A percentile compares a stretch with the other conserved stretches of the same genome.
These are phyloP conservation scores for Melanotaenia boesemani DNA, from an alignment of 2,797 vertebrate species.

Conservation along the genomic window DNA sequence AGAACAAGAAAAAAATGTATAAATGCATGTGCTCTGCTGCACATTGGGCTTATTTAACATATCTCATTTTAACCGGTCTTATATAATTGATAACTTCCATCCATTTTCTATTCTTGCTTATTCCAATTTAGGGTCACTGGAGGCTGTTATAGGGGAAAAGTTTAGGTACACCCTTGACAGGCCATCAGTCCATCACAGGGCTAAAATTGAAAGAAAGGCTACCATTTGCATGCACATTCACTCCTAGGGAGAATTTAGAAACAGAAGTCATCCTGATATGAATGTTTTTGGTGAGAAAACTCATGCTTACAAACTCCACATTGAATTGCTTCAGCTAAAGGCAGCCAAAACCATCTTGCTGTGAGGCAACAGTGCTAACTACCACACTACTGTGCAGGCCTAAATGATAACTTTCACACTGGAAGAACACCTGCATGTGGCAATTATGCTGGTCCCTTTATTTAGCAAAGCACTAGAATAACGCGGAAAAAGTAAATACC, in stretches of 20 bases:
- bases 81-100: background rate
- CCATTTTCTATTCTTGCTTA: background rate
- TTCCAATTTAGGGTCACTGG: background rate
- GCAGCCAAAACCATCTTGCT: background rate
- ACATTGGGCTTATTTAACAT: background rate
- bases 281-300: no score
- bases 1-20: no score
- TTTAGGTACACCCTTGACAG: background rate
- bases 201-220: no score
- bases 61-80: background rate
- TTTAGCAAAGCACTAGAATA: slow-evolving; percentile 7
- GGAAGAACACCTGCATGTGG: background rate
- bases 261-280: no score
- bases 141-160: background rate
- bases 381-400: background rate
- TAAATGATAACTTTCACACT: background rate
- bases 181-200: no score
- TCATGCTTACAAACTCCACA: no score
- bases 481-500: slow-evolving; percentile 29
- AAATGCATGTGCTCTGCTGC: background rate
- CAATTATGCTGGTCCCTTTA: background rate
- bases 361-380: background rate
- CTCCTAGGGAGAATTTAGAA: no score
- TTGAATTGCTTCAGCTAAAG: background rate
- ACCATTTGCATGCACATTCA: no score